Percentiles rank a stretch among this genome's conserved stretches.
Conservation (phyloP, 2,113 vertebrate genomes). For the Charina bottae region DNA sequence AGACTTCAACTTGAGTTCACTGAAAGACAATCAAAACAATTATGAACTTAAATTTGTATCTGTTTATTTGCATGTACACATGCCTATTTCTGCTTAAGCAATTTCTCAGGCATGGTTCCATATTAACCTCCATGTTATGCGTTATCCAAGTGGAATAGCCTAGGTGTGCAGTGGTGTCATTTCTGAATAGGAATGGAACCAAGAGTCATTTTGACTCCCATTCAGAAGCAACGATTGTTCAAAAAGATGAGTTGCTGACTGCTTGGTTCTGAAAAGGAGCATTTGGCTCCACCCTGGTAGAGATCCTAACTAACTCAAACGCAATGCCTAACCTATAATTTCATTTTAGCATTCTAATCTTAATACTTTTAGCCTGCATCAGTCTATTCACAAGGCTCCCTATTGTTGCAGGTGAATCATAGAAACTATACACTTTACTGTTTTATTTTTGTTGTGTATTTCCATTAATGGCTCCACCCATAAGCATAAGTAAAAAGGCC, state of each 20-base stretch:
- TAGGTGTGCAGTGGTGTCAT: not conserved
- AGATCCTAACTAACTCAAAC: not conserved
- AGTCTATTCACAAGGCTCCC: not conserved
- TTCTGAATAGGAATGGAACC: not conserved
- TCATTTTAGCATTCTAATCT: not conserved
- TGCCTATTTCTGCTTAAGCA: not conserved
- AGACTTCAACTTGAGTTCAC: conserved; percentile 84
- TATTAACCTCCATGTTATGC: not conserved
- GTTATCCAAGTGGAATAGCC: not conserved
- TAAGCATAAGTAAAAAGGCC: not conserved
- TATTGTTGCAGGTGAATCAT: not conserved
- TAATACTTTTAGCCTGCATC: not conserved
- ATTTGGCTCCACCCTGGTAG: not conserved
- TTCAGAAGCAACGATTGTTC: not conserved
- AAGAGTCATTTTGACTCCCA: not conserved
- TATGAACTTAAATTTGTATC: conserved; percentile 49
- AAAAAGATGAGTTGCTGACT: not conserved
- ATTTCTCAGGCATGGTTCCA: not conserved
- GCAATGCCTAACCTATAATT: not conserved
- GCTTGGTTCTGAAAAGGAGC: not conserved
- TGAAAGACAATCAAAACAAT: conserved; percentile 59
- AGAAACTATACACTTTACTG: not conserved
- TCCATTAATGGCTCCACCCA: not conserved
- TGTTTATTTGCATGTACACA: not conserved
- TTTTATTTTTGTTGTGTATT: not conserved